phyloP scores from a whole-genome alignment of 2,113 vertebrate genomes.

The Noturus placidus region DNA sequence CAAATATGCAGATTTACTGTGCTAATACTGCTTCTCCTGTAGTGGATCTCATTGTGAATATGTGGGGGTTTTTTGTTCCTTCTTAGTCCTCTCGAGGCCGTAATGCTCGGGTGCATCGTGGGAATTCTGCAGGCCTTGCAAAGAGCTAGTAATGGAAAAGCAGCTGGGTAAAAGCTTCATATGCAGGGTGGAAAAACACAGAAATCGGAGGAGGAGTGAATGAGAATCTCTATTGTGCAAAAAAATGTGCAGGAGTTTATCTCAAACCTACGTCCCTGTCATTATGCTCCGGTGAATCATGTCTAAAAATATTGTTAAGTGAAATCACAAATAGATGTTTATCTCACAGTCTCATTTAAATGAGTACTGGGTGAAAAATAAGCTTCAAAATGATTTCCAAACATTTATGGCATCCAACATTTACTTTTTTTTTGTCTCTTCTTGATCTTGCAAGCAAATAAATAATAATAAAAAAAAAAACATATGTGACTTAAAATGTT shows the following conservation, averaged over 20 bases:
- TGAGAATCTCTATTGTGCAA: neutral
- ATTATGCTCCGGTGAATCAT: neutral
- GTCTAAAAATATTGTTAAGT: neutral
- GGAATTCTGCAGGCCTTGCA: neutral
- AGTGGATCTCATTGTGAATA: neutral
- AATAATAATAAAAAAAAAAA: too few species aligned
- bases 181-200: neutral
- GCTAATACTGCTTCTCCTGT: neutral
- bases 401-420: neutral
- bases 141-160: neutral
- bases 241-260: neutral
- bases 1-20: neutral
- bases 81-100: neutral
- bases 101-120: neutral
- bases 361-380: neutral
- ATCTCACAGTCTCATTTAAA: neutral
- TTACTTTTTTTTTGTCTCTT: neutral
- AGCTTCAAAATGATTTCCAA: neutral
- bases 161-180: constrained; percentile 1
- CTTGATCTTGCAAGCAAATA: neutral
- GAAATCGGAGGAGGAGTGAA: neutral
- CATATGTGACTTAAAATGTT: neutral
- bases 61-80: neutral
- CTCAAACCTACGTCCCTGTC: neutral
- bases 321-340: neutral